phyloP scores from a whole-genome alignment of 2,113 vertebrate species.

The Lophius piscatorius region DNA sequence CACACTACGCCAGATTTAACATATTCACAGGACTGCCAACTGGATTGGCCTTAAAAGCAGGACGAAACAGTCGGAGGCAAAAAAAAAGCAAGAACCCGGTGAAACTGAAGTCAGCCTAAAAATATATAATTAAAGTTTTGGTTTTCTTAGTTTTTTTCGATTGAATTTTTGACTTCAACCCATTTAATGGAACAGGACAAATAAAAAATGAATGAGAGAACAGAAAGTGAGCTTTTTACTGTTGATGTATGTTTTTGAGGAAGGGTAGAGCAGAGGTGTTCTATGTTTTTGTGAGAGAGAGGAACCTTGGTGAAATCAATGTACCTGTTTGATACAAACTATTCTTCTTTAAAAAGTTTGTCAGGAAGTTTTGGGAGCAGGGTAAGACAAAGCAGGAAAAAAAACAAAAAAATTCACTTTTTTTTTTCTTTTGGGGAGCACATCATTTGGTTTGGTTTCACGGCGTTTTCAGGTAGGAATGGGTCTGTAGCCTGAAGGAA shows the following conservation, averaged over 20 bases:
- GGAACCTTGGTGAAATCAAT: conserved; percentile 24
- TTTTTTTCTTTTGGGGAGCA: too few relatives aligned
- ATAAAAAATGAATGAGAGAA: conserved; percentile 20
- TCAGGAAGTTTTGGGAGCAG: conserved; percentile 19
- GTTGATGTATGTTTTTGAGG: conserved; percentile 1
- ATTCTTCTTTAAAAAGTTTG: conserved; percentile 30
- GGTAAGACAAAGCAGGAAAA: too few relatives aligned
- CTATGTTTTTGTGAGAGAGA: conserved; percentile 9
- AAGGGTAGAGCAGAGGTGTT: too few relatives aligned
- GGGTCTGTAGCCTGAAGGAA: too few relatives aligned
- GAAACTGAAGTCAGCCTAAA: conserved; percentile 7
- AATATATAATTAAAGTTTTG: not conserved
- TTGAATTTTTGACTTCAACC: too few relatives aligned
- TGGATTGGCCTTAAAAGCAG: too few relatives aligned
- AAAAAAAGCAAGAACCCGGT: conserved; percentile 1
- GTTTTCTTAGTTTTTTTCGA: not conserved
- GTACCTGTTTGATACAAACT: conserved; percentile 8
- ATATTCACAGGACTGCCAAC: conserved; percentile 18
- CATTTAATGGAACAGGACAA: not conserved
- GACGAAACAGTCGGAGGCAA: conserved; percentile 11
- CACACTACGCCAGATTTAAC: not conserved
- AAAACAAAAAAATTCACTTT: too few relatives aligned
- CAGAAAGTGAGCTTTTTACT: not conserved
- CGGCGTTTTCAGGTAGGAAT: too few relatives aligned
- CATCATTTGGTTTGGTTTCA: too few relatives aligned